Evolutionary conservation across 2,113 vertebrate genomes (phyloP).

Genomic region (Prolemur simus): DNA sequence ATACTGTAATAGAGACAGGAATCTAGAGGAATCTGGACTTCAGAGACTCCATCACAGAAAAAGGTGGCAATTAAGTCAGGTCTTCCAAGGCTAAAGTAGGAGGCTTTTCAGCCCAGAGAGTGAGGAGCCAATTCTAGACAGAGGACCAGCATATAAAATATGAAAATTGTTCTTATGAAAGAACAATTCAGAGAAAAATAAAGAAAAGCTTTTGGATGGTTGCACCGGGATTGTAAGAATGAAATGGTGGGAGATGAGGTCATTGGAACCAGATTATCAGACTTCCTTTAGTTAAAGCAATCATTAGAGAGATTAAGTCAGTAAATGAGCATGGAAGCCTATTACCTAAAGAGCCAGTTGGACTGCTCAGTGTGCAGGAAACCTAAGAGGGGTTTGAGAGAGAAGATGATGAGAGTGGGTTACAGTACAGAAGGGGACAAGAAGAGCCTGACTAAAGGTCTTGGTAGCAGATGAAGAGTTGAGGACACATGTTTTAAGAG

Average conservation of each 20-base stretch:
- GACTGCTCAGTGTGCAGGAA: neutral
- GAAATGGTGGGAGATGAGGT: neutral
- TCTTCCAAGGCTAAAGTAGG: neutral
- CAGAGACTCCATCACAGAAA: neutral
- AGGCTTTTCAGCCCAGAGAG: neutral
- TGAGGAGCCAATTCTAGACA: neutral
- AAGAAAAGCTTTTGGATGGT: neutral
- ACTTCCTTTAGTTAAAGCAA: neutral
- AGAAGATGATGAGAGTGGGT: neutral
- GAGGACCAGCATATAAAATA: neutral
- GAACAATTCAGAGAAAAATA: neutral
- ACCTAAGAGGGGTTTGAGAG: neutral
- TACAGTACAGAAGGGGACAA: neutral
- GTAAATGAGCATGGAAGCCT: neutral
- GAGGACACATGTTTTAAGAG: neutral
- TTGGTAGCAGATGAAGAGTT: neutral
- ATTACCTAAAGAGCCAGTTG: neutral
- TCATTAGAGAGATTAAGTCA: neutral
- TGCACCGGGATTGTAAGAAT: neutral
- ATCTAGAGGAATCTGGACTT: neutral
- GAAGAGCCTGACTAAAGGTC: neutral
- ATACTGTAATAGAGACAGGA: neutral
- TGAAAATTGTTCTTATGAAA: neutral
- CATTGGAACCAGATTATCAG: neutral
- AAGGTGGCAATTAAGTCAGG: neutral